Percentiles rank a stretch among this genome's conserved stretches.
phyloP scores from a whole-genome alignment of 2,888 invertebrate genomes.

The Diadegma fenestrale region DNA sequence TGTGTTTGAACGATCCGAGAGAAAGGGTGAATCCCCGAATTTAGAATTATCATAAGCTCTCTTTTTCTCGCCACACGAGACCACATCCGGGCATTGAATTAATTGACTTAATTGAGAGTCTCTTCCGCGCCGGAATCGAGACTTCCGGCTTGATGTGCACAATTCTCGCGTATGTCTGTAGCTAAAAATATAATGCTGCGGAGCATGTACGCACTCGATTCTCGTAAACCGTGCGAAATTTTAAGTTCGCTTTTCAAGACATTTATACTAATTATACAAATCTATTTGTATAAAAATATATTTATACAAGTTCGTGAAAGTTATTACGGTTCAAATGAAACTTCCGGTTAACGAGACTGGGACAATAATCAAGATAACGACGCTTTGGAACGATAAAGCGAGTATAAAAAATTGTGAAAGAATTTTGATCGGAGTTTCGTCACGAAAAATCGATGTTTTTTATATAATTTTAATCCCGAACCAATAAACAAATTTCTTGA shows the following conservation, averaged over 20 bases:
- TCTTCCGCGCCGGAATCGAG: slow-evolving; percentile 72
- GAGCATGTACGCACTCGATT: slow-evolving; percentile 40
- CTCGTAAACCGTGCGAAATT: slow-evolving; percentile 58
- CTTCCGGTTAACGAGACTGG: slow-evolving; percentile 21
- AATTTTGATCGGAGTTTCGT: not conserved
- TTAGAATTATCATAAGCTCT: slow-evolving; percentile 55
- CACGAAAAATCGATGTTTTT: not conserved
- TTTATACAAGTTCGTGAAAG: slow-evolving; percentile 30
- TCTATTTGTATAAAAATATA: not conserved
- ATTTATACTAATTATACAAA: slow-evolving; percentile 36
- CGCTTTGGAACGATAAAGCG: not conserved
- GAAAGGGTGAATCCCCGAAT: slow-evolving; percentile 48
- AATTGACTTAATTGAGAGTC: slow-evolving; percentile 71
- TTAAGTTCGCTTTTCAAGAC: slow-evolving; percentile 50
- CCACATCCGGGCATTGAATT: slow-evolving; percentile 72
- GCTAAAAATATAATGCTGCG: slow-evolving; percentile 21
- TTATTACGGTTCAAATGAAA: slow-evolving; percentile 48
- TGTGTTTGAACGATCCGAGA: not conserved
- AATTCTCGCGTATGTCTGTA: slow-evolving; percentile 46
- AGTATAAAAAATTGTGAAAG: not conserved
- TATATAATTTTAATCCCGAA: not conserved
- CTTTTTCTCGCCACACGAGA: slow-evolving; percentile 42
- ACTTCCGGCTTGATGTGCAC: slow-evolving; percentile 66
- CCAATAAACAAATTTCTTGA: not conserved
- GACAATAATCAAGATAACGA: not conserved